Percentiles rank a stretch among this genome's conserved stretches.
These are phyloP conservation scores for Eupithecia pulchellata DNA, from an alignment of 2,888 invertebrate species.

Conservation along the genomic window DNA sequence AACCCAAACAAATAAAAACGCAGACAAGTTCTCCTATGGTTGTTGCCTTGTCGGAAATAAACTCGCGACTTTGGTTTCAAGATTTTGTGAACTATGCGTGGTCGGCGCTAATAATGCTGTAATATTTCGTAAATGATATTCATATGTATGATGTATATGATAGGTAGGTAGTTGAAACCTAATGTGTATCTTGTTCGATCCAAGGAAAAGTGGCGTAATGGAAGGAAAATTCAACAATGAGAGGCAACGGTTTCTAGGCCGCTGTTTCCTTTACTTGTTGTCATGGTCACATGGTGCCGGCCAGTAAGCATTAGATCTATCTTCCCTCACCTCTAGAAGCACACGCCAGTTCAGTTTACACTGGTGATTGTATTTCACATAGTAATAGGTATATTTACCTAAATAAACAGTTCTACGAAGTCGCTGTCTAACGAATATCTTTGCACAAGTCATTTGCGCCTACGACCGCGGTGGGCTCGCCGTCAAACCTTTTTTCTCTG, in stretches of 20 bases:
- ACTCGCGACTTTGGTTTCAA: neutral
- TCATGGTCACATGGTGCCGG: conserved; percentile 57
- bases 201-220: conserved; percentile 45
- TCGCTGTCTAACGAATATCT: conserved; percentile 57
- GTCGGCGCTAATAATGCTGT: neutral
- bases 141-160: too few species aligned
- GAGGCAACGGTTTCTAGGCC: conserved; percentile 61
- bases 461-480: conserved; percentile 52
- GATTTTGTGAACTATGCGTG: neutral
- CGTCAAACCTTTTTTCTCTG: conserved; percentile 46
- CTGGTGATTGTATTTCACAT: conserved; percentile 54
- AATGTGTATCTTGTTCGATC: conserved; percentile 22
- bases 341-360: conserved; percentile 48
- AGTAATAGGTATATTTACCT: conserved; percentile 59
- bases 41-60: conserved; percentile 51
- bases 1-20: neutral
- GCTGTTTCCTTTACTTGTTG: conserved; percentile 63
- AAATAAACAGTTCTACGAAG: conserved; percentile 71
- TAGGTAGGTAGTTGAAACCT: neutral
- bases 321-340: conserved; percentile 29
- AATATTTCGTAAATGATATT: conserved; percentile 3
- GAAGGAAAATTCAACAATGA: conserved; percentile 65
- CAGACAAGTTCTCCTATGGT: conserved; percentile 57
- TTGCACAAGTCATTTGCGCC: conserved; percentile 71
- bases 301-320: conserved; percentile 42